Conservation (phyloP, 2,113 vertebrate species). For the Ramphastos sulfuratus region DNA sequence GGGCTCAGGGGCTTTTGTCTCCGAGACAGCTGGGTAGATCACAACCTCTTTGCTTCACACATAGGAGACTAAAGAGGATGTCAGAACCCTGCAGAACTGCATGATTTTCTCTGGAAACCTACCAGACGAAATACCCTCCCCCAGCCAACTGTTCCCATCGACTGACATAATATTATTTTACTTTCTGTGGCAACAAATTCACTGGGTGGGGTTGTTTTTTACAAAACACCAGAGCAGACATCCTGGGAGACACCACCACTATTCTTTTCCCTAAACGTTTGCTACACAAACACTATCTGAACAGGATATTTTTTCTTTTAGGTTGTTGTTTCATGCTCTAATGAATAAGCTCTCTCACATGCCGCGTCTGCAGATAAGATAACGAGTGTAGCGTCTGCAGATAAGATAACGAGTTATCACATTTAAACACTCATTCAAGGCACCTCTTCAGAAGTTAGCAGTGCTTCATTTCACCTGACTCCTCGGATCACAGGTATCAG, state of each 20-base stretch:
- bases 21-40: constrained; percentile 44
- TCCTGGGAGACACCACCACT: neutral
- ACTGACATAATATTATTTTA: constrained; percentile 35
- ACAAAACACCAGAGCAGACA: neutral
- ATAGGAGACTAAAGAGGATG: neutral
- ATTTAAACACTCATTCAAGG: neutral
- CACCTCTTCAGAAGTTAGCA: neutral
- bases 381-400: neutral
- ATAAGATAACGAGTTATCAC: neutral
- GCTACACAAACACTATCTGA: neutral
- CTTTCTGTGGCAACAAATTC: constrained; percentile 24
- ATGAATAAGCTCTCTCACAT: neutral
- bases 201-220: neutral
- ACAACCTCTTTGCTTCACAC: neutral
- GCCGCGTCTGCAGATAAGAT: neutral
- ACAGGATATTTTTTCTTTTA: neutral
- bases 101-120: constrained; percentile 38
- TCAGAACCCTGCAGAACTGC: constrained; percentile 34
- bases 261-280: neutral
- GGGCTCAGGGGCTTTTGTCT: neutral
- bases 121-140: constrained; percentile 16
- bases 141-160: constrained; percentile 26
- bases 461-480: neutral
- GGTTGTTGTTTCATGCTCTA: neutral
- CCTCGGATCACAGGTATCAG: neutral